Base-by-base conservation (phyloP, 1,140 invertebrate genomes). In the Medauroidea extradentata region DNA sequence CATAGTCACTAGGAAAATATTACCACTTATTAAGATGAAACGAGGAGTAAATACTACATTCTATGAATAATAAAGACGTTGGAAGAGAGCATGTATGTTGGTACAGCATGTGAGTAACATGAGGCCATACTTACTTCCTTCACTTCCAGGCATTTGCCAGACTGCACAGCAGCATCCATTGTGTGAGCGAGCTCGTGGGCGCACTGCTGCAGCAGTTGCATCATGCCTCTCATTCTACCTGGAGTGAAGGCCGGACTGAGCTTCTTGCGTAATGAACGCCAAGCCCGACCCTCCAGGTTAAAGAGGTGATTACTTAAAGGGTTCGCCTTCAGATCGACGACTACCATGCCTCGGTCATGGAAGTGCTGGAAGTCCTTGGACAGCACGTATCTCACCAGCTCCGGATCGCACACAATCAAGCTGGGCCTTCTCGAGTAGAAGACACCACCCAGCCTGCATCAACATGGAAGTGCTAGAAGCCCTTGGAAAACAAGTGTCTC, bases 191-290 rank as follows among this genome's bases (percentile, higher is more conserved):
- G 23, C n/a, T 57, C 56, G 29, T 51, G 11, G 8, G 9, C 9
- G 16, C 29, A 18, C 25, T 57, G 16, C 56, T 7, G 18, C 21
- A 57, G 25, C 44, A 57, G 34, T 23, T 39, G 43, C 16, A 68
- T 60, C 55, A 71, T 63, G 29, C 39, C 57, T 46, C 62, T 69
- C 34, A 72, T 29, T 41, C 67, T 69, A 0, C 61, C 59, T 14
- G 64, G 57, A 4, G 68, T 65, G 46, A 72, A 69, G n/a, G 67
- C 63, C 27, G 63, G 64, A 8, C 57, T 64, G 9, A 72, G 44
- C 18, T 58, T 60, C 23, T 48, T 54, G 25, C 70, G 51, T 0
- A 68, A 49, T 49, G 11, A 4, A 11, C 29, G 29, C 29, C 29
- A 34, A 4, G 4, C 5, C 29, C 29, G 29, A 60, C 39, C 50